Conservation (phyloP, 2,888 invertebrate species). For the Electrophaes corylata region DNA sequence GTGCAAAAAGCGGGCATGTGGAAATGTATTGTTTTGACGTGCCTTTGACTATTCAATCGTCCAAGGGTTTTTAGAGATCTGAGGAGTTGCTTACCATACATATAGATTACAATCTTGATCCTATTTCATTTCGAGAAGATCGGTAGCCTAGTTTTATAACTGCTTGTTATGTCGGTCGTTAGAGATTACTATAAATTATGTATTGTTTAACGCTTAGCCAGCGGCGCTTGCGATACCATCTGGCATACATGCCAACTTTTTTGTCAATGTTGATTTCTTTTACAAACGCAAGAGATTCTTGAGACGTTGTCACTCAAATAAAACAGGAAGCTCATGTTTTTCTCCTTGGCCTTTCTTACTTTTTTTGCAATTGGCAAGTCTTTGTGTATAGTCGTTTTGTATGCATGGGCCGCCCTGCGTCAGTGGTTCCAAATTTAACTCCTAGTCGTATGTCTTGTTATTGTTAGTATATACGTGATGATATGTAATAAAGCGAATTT, state of each 20-base stretch:
- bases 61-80: too few species aligned
- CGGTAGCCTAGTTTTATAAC: slow-evolving; percentile 30
- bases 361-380: slow-evolving; percentile 46
- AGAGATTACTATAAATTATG: slow-evolving; percentile 64
- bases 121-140: not conserved
- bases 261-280: slow-evolving; percentile 68
- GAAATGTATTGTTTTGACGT: slow-evolving; percentile 34
- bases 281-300: slow-evolving; percentile 62
- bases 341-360: slow-evolving; percentile 39
- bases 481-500: slow-evolving; percentile 24
- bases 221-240: slow-evolving; percentile 59
- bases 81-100: not conserved
- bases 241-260: slow-evolving; percentile 69
- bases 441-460: slow-evolving; percentile 60
- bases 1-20: not conserved
- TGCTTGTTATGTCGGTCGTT: slow-evolving; percentile 49
- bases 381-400: slow-evolving; percentile 46
- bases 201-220: slow-evolving; percentile 51
- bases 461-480: slow-evolving; percentile 50
- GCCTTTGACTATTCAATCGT: too few species aligned
- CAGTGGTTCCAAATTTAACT: slow-evolving; percentile 69
- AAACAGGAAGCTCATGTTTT: slow-evolving; percentile 58
- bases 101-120: not conserved
- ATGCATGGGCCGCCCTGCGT: slow-evolving; percentile 51
- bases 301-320: slow-evolving; percentile 60